phyloP scores from a whole-genome alignment of 2,797 vertebrate species.

The Cephalopachus bancanus region DNA sequence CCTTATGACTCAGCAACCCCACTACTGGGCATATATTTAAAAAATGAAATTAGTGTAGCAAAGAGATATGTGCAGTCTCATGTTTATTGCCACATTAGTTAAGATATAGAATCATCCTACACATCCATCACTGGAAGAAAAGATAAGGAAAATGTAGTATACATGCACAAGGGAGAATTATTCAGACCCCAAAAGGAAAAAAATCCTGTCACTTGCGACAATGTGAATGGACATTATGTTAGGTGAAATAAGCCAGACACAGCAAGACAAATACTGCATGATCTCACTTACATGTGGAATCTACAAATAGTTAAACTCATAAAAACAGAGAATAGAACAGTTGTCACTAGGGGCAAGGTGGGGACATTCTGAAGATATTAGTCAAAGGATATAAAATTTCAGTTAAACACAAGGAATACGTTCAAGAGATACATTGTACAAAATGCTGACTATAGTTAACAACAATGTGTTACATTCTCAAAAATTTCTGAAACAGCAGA shows the following conservation, averaged over 20 bases:
- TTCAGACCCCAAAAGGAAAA: neutral
- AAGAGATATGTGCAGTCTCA: neutral
- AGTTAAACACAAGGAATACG: neutral
- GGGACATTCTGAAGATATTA: neutral
- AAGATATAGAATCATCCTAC: neutral
- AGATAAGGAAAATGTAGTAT: neutral
- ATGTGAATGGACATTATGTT: too few species aligned
- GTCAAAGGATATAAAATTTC: neutral
- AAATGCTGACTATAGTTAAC: too few species aligned
- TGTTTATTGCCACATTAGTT: neutral
- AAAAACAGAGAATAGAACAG: neutral
- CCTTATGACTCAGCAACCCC: neutral
- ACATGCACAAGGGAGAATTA: neutral
- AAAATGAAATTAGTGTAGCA: neutral
- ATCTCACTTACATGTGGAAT: neutral
- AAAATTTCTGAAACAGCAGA: too few species aligned
- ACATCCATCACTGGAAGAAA: neutral
- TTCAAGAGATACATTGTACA: too few species aligned
- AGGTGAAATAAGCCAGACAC: neutral
- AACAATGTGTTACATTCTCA: too few species aligned
- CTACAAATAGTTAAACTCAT: neutral
- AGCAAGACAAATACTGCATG: neutral
- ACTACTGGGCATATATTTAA: neutral
- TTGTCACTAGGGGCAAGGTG: neutral
- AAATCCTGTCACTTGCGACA: neutral